phyloP scores from a whole-genome alignment of 2,113 vertebrate genomes.

The Cinclus cinclus region DNA sequence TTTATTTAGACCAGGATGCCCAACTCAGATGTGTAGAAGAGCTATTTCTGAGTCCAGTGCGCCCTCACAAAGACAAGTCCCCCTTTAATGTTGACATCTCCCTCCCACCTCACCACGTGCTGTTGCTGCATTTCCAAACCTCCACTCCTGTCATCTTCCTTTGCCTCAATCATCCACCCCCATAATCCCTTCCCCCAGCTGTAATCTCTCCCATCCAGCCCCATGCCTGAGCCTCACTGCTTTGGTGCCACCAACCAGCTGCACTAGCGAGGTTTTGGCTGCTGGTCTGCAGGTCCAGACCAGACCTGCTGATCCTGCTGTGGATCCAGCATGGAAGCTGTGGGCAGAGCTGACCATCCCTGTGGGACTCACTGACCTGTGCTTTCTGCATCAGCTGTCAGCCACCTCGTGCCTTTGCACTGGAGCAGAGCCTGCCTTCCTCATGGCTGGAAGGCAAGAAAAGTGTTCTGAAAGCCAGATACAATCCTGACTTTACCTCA shows the following conservation, averaged over 20 bases:
- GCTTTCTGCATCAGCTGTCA: neutral
- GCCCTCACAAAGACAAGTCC: neutral
- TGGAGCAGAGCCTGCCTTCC: neutral
- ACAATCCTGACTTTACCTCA: neutral
- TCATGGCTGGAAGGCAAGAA: neutral
- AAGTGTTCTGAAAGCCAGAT: neutral
- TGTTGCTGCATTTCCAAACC: neutral
- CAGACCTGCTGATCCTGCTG: no score
- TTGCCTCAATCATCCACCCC: neutral
- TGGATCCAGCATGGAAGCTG: neutral
- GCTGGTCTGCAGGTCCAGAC: neutral
- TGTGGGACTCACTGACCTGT: fast-evolving
- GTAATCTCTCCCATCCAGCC: neutral
- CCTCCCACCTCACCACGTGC: fast-evolving
- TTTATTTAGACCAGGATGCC: neutral
- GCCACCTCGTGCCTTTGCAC: neutral
- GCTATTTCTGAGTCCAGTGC: neutral
- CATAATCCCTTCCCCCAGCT: neutral
- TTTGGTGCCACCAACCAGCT: neutral
- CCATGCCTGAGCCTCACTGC: neutral
- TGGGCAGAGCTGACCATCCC: neutral
- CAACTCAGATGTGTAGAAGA: neutral
- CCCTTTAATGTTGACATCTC: fast-evolving
- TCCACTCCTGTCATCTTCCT: neutral
- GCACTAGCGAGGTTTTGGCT: neutral